Conservation (phyloP, 2,113 vertebrate species). For the Morone saxatilis region DNA sequence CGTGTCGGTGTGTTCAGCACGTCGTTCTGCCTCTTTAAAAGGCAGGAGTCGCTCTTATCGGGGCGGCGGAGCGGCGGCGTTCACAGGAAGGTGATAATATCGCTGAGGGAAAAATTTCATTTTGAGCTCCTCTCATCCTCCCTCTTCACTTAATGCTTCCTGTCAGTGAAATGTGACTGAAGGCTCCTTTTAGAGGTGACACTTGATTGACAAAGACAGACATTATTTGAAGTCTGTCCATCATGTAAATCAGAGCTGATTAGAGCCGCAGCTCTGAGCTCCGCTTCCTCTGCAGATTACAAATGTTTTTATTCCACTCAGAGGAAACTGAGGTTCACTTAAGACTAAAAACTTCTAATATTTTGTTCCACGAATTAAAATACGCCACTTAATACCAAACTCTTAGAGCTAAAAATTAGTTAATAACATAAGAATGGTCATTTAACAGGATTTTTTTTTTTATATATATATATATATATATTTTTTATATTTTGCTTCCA, state of each 20-base stretch:
- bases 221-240: slow-evolving; percentile 10
- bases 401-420: too few relatives aligned
- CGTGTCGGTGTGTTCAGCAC: neutral
- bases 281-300: neutral
- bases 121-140: slow-evolving; percentile 46
- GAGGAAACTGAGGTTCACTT: neutral
- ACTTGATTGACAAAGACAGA: slow-evolving; percentile 33
- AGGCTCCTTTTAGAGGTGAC: slow-evolving; percentile 37
- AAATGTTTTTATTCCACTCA: neutral
- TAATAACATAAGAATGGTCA: too few relatives aligned
- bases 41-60: slow-evolving; percentile 30
- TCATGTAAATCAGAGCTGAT: slow-evolving; percentile 27
- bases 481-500: too few relatives aligned
- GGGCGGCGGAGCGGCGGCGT: neutral
- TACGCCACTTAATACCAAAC: neutral
- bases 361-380: neutral
- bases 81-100: slow-evolving; percentile 42
- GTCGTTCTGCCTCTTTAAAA: slow-evolving; percentile 16
- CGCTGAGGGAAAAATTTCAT: slow-evolving; percentile 2
- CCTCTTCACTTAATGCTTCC: slow-evolving; percentile 12
- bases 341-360: too few relatives aligned
- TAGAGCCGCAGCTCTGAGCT: neutral
- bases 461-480: too few relatives aligned
- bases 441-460: too few relatives aligned
- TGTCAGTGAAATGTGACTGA: slow-evolving; percentile 30